These are phyloP conservation scores for Nematolebias whitei DNA, from an alignment of 2,113 vertebrate species.

Conservation along the genomic window DNA sequence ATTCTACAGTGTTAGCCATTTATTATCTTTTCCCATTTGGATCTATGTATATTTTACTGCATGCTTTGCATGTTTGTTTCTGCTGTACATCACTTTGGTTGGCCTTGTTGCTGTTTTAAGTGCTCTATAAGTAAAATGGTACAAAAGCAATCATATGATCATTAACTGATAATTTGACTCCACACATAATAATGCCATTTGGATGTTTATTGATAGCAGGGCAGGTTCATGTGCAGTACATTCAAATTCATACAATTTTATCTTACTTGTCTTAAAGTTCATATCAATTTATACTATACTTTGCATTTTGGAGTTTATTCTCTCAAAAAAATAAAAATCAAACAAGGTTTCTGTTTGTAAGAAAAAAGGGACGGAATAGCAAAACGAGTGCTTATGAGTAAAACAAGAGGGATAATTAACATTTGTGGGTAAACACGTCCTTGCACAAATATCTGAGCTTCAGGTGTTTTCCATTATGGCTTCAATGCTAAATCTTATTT, in stretches of 20 bases:
- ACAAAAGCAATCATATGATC: conserved; percentile 2
- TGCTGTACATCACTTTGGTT: too few species aligned
- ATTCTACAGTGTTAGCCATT: too few species aligned
- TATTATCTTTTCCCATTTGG: too few species aligned
- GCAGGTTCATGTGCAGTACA: background rate
- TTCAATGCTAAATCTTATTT: conserved; percentile 26
- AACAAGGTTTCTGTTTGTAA: background rate
- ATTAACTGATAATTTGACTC: background rate
- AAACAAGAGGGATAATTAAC: conserved; percentile 62
- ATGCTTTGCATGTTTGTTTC: too few species aligned
- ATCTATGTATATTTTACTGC: too few species aligned
- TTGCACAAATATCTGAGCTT: conserved; percentile 20
- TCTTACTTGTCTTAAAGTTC: conserved; percentile 10
- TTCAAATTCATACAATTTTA: background rate
- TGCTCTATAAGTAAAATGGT: too few species aligned
- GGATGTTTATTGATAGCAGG: background rate
- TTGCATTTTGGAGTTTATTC: background rate
- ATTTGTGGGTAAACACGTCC: conserved; percentile 35
- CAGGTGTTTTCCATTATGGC: conserved; percentile 33
- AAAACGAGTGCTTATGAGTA: conserved; percentile 28
- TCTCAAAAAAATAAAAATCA: background rate
- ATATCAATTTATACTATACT: conserved; percentile 5
- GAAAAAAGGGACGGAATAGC: conserved; percentile 11
- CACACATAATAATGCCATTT: background rate
- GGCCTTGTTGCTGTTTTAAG: too few species aligned